Base-by-base conservation (phyloP, 2,797 vertebrate species). In the Paratrypauchen microcephalus region DNA sequence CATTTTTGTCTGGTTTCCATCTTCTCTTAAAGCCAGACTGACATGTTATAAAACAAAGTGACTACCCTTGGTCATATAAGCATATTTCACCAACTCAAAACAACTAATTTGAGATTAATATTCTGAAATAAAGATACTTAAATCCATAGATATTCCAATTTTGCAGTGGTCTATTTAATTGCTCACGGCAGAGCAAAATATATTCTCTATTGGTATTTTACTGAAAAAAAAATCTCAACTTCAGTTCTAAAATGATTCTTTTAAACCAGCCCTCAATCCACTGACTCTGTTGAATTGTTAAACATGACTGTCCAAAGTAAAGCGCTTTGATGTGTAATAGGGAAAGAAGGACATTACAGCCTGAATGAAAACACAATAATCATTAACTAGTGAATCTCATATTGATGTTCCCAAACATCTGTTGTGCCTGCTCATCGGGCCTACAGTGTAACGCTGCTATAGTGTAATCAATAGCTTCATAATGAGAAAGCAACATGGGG, bases 381-480 rank as follows among this genome's bases (percentile, higher is more conserved):
- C 69, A 82, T 86, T 82, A 83, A 86, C 83, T 78, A 83, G 83
- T 77, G 41, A 83, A 32, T 79, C 48, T 55, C 62, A 66, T 84
- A 78, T 75, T 77, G 75, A 83, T 85, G 77, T 84, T 77, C 71
- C 69, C 52, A 73, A 84, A 83, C 90, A 91, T 88, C 84, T 91
- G 89, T 72, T 88, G 79, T 66, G 70, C 76, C 83, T 79, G 65
- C 74, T 85, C 75, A 82, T 84, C 78, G 72, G 65, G 74, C 81
- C 66, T 61, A 45, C 41, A 69, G 72, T 82, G 75, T 82, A 86
- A 75, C 75, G 76, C 86, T 71, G 78, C 36, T 86, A 83, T 74
- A 83, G 68, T 77, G 59, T 85, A 91, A 91, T 92, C 88, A 90
- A 90, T 90, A 89, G 83, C 71, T 81, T 83, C 81, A 82, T 87